Evolutionary conservation across 2,888 invertebrate genomes (phyloP), one percentile per base, ranked within the genome.

Genomic region (Mamestra brassicae): DNA sequence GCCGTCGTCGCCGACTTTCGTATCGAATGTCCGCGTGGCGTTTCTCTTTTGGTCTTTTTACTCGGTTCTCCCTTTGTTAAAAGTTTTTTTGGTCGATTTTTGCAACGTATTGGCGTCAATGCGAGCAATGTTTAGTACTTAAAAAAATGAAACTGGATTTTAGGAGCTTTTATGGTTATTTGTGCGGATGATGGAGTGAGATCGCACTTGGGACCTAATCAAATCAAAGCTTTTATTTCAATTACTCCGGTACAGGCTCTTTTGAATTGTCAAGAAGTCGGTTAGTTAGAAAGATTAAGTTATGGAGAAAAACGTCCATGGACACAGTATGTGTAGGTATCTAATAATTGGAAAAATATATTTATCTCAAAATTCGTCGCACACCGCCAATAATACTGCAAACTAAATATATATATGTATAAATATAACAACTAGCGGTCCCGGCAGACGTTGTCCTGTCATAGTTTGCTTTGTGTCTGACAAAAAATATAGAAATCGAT

Each of bases 11-110:
- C 71, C 80, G 82, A 70, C 81, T 81, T 76, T 87, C 83, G 89
- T 83, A 85, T 88, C 87, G 80, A 81, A 79, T 88, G 81, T 82
- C 85, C 78, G 80, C 71, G 78, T 78, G 66, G 76, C 73, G 75
- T 72, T 78, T 88, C 73, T 73, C 38, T 81, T 76, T 81, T 81
- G 72, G 60, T 61, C 62, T 79, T 77, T 84, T 84, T 81, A 26
- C n/a, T 75, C 63, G 26, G 55, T 79, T 67, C 62, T 66, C 75
- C 68, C 68, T 87, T 87, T 88, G 86, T 78, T 81, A 65, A 58
- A 47, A 52, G 26, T 26, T 50, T 74, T 87, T 83, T 88, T 85
- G 54, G 79, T 83, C 60, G 74, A 62, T 83, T 85, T 75, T 75
- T 60, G 42, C 63, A 60, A 66, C 17, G 55, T 70, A 61, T 78